Evolutionary conservation across 1,140 invertebrate genomes (phyloP), one percentile per base, ranked within the genome.

Genomic region (Drosophila mayri): DNA sequence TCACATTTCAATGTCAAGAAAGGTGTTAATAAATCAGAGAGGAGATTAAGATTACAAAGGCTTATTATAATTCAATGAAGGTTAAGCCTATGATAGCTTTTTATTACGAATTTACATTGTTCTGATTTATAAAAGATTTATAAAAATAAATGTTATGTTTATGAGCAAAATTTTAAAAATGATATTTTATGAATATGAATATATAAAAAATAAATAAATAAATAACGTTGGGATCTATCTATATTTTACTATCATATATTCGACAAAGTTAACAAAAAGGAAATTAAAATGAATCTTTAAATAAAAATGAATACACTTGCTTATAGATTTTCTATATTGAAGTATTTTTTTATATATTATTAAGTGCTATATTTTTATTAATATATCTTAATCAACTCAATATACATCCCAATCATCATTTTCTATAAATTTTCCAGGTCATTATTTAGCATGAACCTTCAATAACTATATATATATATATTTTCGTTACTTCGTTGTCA

Each of bases 1-100:
- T 50, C 32, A 32, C 49, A 58, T 57, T 75, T 63, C 57, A 74
- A 46, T 49, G 43, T 71, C 68, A 47, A 18, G 10, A 61, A 22
- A 41, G 28, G 25, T 62, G 54, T 57, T 25, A 41, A 40, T 40
- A 57, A 5, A 38, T 12, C 20, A 20, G 18, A 38, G 20, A 10
- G 50, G 32, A 10, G 6, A 38, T 5, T 10, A 12, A 35, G 12
- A 16, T 38, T 22, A 16, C 9, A 7, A 12, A 0, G 49, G 20
- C 3, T 37, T 54, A 5, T 22, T 16, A 3, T 22, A 54, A 16
- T 37, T 37, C 1, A 54, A 18, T 22, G 20, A 37, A 37, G 50
- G 32, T 1, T 18, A 35, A 9, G 50, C 20, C 22, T 37, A 16
- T 35, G 12, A 3, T 5, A 14, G 32, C 1, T 12, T 32, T 30